These are phyloP conservation scores for Tragelaphus scriptus DNA, from an alignment of 2,113 vertebrate genomes.

Conservation along the genomic window DNA sequence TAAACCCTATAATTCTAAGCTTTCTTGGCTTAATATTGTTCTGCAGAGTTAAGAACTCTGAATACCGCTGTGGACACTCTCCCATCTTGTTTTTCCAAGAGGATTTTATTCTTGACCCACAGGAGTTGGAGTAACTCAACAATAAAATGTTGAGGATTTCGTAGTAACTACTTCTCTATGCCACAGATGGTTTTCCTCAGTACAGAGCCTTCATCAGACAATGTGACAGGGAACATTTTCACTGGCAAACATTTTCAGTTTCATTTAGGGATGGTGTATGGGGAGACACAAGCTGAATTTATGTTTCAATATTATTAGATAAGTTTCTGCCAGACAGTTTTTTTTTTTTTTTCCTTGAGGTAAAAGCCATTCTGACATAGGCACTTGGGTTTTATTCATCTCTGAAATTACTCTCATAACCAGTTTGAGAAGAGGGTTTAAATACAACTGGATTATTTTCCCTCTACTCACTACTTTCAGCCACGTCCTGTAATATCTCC, in stretches of 20 bases:
- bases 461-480: no score
- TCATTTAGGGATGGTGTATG: not conserved
- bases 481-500: no score
- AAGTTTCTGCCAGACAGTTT: no score
- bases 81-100: conserved; percentile 26
- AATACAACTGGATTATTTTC: no score
- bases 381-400: no score
- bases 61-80: not conserved
- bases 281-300: not conserved
- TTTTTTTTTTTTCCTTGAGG: no score
- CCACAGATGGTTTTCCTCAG: not conserved
- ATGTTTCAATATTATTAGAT: conserved; percentile 18
- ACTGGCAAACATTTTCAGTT: not conserved
- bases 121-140: not conserved
- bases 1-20: conserved; percentile 17
- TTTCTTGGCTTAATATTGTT: conserved; percentile 47
- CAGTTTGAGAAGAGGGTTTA: no score
- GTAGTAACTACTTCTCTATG: not conserved
- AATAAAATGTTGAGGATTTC: conserved; percentile 13
- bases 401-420: no score
- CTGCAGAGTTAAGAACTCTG: conserved; percentile 24
- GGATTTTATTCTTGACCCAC: conserved; percentile 39
- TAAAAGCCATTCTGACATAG: no score
- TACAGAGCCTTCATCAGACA: not conserved
- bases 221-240: not conserved